Evolutionary conservation across 2,797 vertebrate genomes (phyloP), one percentile per base, ranked within the genome.

Genomic region (Spheniscus humboldti): DNA sequence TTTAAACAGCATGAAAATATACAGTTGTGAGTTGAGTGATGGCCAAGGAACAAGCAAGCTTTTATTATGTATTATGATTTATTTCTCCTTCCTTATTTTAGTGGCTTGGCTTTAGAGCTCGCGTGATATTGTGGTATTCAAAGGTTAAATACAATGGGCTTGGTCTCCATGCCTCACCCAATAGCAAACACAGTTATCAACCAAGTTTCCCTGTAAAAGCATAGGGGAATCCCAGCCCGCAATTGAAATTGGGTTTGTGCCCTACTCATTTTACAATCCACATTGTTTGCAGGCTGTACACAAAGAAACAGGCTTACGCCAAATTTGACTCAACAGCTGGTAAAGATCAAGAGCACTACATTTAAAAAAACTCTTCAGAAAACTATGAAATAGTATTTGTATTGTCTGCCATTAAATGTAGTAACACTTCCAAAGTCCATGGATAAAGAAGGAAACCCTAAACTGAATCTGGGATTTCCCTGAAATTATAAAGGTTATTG

Each of bases 201-300:
- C 52, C 57, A 83, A 63, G 81, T 82, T 95, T 84, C 73, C 39
- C 63, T 84, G 12, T 74, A 72, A 86, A 95, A 82, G 18, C 45
- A 19, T 24, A 78, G 94, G 96, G 97, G 68, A 97, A 96, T 96
- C 92, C 97, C 94, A 95, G 87, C 18, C 73, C 92, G 53, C 92
- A 77, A 43, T 71, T 88, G 91, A 87, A 95, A 89, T 55, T 77
- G 63, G 25, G 67, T 85, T 96, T 94, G 37, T 86, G 71, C 88
- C 45, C 60, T 74, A 56, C 50, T 95, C 52, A 30, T 94, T 94
- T 95, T 96, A 95, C 76, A 91, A 86, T 83, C 75, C 45, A 13
- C 66, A 79, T 86, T 92, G 84, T 89, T 76, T 95, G 37, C 53
- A 67, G 57, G 72, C 88, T 91, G 64, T 83, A 90, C 72, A 80